Percentiles rank a stretch among this genome's conserved stretches.
Conservation (phyloP, 1,140 invertebrate genomes). For the Proctacanthus coquilletti region DNA sequence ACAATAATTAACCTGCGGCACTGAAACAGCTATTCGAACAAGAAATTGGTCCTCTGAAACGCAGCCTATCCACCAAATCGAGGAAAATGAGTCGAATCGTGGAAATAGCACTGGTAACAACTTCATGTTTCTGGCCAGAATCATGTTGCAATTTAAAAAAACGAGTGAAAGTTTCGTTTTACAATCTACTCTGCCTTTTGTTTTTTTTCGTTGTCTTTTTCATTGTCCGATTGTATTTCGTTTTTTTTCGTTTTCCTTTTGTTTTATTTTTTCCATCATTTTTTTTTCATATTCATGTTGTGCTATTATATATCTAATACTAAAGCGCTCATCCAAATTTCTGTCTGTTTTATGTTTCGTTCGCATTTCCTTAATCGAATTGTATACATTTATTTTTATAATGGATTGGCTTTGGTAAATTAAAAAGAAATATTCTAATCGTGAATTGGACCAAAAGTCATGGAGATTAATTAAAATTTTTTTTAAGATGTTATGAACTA, state of each 20-base stretch:
- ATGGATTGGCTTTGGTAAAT: too few species aligned
- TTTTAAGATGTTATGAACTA: too few species aligned
- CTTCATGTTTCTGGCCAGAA: conserved; percentile 20
- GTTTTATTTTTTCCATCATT: conserved; percentile 6
- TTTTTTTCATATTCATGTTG: too few species aligned
- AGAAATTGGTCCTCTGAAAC: conserved; percentile 68
- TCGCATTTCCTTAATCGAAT: too few species aligned
- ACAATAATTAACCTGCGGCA: too few species aligned
- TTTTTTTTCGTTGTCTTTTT: conserved; percentile 4
- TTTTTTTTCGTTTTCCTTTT: conserved; percentile 4
- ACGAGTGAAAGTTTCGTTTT: conserved; percentile 11
- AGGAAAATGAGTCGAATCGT: conserved; percentile 66
- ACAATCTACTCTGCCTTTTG: conserved; percentile 2
- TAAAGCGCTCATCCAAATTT: too few species aligned
- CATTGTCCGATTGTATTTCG: conserved; percentile 5
- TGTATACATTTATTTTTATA: too few species aligned
- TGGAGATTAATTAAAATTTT: too few species aligned
- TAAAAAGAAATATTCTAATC: too few species aligned
- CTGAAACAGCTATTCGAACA: conserved; percentile 69
- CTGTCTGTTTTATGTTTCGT: too few species aligned
- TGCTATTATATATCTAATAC: too few species aligned
- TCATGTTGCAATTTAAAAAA: conserved; percentile 10
- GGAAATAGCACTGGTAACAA: conserved; percentile 59
- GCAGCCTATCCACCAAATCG: conserved; percentile 53
- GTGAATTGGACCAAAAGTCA: too few species aligned